Evolutionary conservation across 2,113 vertebrate species (phyloP).

Genomic region (Phyllopteryx taeniolatus): DNA sequence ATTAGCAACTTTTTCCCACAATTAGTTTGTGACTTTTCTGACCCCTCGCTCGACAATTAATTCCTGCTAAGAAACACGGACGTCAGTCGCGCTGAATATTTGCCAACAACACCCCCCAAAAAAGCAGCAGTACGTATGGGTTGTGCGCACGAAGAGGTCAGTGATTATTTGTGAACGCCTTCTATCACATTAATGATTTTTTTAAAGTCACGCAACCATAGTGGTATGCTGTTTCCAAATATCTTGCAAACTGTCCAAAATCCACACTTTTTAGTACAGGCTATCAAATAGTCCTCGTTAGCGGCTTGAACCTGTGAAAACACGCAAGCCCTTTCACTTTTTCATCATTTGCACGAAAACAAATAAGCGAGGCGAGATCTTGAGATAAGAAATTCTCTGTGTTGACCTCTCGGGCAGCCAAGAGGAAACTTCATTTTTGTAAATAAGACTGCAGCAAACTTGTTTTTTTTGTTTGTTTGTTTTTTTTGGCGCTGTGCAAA

Average conservation of each 20-base stretch:
- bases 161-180: too few species aligned
- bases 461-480: not conserved
- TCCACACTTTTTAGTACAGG: not conserved
- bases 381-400: slow-evolving; percentile 7
- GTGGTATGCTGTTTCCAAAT: not conserved
- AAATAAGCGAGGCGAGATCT: not conserved
- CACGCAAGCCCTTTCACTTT: slow-evolving; percentile 4
- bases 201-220: too few species aligned
- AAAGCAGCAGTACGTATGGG: too few species aligned
- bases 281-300: slow-evolving; percentile 1
- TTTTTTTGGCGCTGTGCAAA: not conserved
- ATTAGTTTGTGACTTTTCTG: too few species aligned
- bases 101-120: too few species aligned
- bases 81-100: too few species aligned
- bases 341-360: slow-evolving; percentile 10
- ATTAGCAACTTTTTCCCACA: too few species aligned
- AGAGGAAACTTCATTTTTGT: slow-evolving; percentile 13
- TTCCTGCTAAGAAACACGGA: too few species aligned
- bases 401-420: slow-evolving; percentile 19
- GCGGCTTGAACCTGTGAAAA: slow-evolving; percentile 7
- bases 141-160: too few species aligned
- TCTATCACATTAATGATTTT: too few species aligned
- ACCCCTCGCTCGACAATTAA: too few species aligned
- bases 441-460: slow-evolving; percentile 7
- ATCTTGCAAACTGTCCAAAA: not conserved